Evolutionary conservation across 2,797 vertebrate species (phyloP).

Genomic region (Cuculus canorus): DNA sequence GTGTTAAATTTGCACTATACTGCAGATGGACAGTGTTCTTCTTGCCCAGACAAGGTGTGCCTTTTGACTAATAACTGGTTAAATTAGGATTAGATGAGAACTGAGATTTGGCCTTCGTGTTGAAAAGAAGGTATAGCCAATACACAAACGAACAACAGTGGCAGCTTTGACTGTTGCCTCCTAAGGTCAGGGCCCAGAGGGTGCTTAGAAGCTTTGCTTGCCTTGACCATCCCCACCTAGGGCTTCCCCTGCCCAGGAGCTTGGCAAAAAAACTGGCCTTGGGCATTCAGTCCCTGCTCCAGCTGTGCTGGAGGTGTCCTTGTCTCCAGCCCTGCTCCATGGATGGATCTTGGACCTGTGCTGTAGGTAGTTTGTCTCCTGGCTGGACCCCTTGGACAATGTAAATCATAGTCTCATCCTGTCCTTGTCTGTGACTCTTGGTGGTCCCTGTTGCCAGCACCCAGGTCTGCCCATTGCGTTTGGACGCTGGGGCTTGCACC

Average conservation of each 20-base stretch:
- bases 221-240: too few relatives aligned
- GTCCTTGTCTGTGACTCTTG: not conserved
- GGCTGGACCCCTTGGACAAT: not conserved
- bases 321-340: not conserved
- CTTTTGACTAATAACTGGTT: not conserved
- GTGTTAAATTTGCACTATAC: not conserved
- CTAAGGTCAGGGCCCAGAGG: too few relatives aligned
- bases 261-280: too few relatives aligned
- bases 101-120: not conserved
- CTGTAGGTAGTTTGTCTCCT: too few relatives aligned
- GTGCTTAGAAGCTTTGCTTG: too few relatives aligned
- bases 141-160: too few relatives aligned
- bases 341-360: not conserved
- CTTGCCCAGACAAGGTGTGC: not conserved
- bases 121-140: too few relatives aligned
- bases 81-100: not conserved
- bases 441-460: not conserved
- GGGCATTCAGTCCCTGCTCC: too few relatives aligned
- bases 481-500: not conserved
- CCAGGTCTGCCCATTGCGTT: accelerated
- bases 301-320: too few relatives aligned
- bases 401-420: not conserved
- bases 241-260: too few relatives aligned
- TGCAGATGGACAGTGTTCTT: not conserved
- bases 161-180: too few relatives aligned